These are phyloP conservation scores for Mesocentrotus franciscanus DNA, from an alignment of 53 echinoderm and acorn worm species.

Conservation along the genomic window DNA sequence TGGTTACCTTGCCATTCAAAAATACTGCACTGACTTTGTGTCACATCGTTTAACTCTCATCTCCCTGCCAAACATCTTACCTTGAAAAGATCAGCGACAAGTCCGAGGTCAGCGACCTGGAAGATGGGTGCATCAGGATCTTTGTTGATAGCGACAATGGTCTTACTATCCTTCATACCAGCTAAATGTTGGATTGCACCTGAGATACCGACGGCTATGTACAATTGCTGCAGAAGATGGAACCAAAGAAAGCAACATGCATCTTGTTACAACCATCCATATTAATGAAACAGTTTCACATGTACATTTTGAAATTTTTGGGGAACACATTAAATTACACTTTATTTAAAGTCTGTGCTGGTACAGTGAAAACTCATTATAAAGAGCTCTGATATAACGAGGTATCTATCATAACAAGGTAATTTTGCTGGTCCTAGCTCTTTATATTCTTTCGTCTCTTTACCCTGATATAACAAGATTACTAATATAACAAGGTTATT, in stretches of 20 bases:
- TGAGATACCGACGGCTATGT: slow-evolving; percentile 97
- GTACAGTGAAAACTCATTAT: no score
- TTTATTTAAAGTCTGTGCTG: no score
- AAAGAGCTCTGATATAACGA: no score
- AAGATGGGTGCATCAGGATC: slow-evolving; percentile 97
- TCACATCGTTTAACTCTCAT: no score
- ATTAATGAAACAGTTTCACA: background rate
- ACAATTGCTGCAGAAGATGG: slow-evolving; percentile 77
- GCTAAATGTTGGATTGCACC: slow-evolving; percentile 98
- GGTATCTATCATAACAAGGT: no score
- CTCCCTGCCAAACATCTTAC: slow-evolving; percentile 43
- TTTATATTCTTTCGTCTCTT: no score
- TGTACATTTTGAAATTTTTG: background rate
- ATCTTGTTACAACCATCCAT: background rate
- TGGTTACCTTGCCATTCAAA: no score
- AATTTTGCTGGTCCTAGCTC: no score
- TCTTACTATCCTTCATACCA: slow-evolving; percentile 97
- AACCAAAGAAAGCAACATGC: background rate
- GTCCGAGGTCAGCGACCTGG: slow-evolving; percentile 85
- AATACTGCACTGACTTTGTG: no score
- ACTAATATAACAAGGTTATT: no score
- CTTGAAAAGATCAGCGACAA: slow-evolving; percentile 95
- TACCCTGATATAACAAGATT: no score
- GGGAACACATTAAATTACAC: no score
- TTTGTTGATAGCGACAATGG: slow-evolving; percentile 96